Evolutionary conservation across 2,797 vertebrate species (phyloP).

Genomic region (Poliocrania exsul): DNA sequence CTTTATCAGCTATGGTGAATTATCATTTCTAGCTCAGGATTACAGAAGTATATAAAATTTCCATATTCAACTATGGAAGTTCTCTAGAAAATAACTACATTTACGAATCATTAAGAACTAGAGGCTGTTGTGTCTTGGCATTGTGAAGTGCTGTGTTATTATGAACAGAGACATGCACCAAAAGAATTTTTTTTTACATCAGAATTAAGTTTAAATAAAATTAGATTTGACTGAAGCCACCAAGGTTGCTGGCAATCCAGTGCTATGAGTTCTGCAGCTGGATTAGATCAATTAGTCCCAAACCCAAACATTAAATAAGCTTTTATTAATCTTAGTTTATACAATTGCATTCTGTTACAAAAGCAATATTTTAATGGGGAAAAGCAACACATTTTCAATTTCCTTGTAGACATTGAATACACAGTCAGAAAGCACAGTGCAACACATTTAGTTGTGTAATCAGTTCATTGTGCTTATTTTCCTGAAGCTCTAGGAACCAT

Average conservation of each 20-base stretch:
- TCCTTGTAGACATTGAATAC: not conserved
- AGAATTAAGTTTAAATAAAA: not conserved
- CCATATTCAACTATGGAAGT: not conserved
- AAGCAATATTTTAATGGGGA: slow-evolving; percentile 24
- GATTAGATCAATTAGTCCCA: slow-evolving; percentile 13
- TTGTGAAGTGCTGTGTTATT: not conserved
- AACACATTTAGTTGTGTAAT: not conserved
- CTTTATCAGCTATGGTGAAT: not conserved
- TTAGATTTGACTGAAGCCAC: not conserved
- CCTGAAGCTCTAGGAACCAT: not conserved
- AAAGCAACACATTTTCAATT: not conserved
- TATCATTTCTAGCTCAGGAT: slow-evolving; percentile 23
- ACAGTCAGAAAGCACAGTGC: not conserved
- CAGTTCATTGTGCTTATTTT: slow-evolving; percentile 9
- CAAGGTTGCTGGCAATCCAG: not conserved
- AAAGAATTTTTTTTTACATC: not conserved
- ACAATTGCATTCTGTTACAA: slow-evolving; percentile 23
- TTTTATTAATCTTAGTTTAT: slow-evolving; percentile 31
- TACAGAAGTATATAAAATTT: not conserved
- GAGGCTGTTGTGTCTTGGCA: not conserved
- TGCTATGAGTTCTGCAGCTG: not conserved
- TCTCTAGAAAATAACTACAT: not conserved
- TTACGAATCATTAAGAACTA: not conserved
- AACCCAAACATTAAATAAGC: not conserved
- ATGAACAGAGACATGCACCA: not conserved